A percentile compares a stretch with the other conserved stretches of the same genome.
Conservation (phyloP, 1,140 invertebrate species). For the Polypedilum pembai region DNA sequence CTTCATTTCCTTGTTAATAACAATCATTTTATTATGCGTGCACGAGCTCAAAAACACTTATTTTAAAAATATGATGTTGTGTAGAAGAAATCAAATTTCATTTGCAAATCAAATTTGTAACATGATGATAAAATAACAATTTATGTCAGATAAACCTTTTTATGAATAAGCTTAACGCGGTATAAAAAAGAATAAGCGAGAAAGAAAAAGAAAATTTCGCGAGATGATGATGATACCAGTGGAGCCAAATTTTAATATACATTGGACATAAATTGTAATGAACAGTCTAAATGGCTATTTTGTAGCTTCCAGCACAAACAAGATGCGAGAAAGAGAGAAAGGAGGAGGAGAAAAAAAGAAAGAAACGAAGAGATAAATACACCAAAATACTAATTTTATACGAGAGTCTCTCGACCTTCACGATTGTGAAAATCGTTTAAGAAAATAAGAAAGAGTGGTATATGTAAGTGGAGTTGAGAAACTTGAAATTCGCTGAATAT, state of each 20-base stretch:
- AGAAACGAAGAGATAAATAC: not conserved
- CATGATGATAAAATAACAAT: too few species aligned
- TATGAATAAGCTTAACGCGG: too few species aligned
- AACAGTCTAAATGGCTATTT: conserved; percentile 15
- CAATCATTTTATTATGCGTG: too few species aligned
- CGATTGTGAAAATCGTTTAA: conserved; percentile 7
- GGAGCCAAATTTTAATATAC: conserved; percentile 26
- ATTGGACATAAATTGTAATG: conserved; percentile 24
- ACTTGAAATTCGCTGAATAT: conserved; percentile 17
- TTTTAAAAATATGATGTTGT: too few species aligned
- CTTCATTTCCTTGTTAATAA: too few species aligned
- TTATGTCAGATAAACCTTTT: too few species aligned
- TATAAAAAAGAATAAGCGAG: not conserved
- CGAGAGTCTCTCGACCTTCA: conserved; percentile 27
- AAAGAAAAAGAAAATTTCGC: not conserved
- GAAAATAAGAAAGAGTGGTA: not conserved
- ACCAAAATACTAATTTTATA: conserved; percentile 23
- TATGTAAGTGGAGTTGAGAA: not conserved
- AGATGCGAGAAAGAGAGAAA: not conserved
- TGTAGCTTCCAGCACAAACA: conserved; percentile 27
- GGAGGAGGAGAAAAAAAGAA: not conserved
- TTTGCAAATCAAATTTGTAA: too few species aligned
- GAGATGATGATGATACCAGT: not conserved
- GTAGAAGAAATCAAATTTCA: too few species aligned
- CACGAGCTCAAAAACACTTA: too few species aligned